Percentiles rank a stretch among this genome's conserved stretches.
Evolutionary conservation across 2,797 vertebrate genomes (phyloP).

Genomic region (Protosalanx chinensis): DNA sequence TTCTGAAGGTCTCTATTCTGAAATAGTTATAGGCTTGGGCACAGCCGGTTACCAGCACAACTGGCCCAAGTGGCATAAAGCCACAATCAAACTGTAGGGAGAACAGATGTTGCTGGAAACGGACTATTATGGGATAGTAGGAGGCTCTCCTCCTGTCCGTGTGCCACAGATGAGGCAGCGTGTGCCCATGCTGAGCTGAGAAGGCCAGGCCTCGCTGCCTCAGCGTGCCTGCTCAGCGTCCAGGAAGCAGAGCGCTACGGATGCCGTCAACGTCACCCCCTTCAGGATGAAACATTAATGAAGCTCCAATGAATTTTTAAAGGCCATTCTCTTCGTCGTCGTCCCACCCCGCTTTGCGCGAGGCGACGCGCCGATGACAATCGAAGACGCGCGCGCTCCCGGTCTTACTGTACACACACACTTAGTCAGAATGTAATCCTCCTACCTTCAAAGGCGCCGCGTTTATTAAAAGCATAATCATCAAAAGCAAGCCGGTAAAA

Average conservation of each 20-base stretch:
- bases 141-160: not conserved
- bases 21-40: too few species aligned
- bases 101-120: too few species aligned
- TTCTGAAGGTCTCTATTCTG: too few species aligned
- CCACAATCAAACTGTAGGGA: too few species aligned
- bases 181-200: not conserved
- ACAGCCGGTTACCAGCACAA: too few species aligned
- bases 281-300: conserved; percentile 58
- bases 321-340: conserved; percentile 54
- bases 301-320: conserved; percentile 58
- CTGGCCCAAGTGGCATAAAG: too few species aligned
- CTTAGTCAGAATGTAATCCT: conserved; percentile 38
- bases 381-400: conserved; percentile 1
- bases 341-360: conserved; percentile 35
- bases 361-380: conserved; percentile 39
- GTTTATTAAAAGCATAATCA: conserved; percentile 54
- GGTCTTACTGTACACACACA: not conserved
- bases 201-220: conserved; percentile 11
- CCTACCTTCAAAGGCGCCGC: conserved; percentile 35
- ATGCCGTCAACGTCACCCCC: conserved; percentile 49
- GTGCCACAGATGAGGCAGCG: too few species aligned
- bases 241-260: conserved; percentile 31
- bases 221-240: conserved; percentile 34
- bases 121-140: too few species aligned
- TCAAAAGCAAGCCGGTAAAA: conserved; percentile 32